Base-by-base conservation (phyloP, 2,113 vertebrate genomes). In the Salvator merianae region DNA sequence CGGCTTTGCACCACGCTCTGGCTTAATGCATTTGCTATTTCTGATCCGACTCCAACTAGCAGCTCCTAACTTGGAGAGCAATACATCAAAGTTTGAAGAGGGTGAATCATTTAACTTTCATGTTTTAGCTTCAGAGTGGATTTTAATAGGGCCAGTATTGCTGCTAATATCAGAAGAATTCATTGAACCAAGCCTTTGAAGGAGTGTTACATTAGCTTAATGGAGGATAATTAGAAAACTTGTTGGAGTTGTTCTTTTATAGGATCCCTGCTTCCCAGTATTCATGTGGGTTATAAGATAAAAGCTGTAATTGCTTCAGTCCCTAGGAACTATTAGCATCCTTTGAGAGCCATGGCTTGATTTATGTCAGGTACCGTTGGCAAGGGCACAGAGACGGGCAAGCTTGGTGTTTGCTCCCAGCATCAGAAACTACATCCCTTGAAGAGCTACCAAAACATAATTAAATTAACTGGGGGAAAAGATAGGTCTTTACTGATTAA, bases 151-250 rank as follows among this genome's bases (percentile, higher is more conserved):
- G 84, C 87, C 93, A 94, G 95, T 94, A 95, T 92, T 88, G 90
- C 86, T 88, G 91, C 94, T 95, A 94, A 94, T 76, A 75, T 95
- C 93, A 95, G 81, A 70, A 30, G 94, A 93, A 94, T 94, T 95
- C 89, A 91, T 87, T 62, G 91, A 92, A 91, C 91, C 92, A 89
- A 86, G 91, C 89, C 91, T 75, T 88, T 93, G 90, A 95, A 92
- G 94, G 94, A 95, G 94, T 93, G 91, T 95, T 95, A 95, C 94
- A 94, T 96, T 95, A 95, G 88, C 90, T 95, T 96, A 95, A 96
- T 95, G 92, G 94, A 89, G 82, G 83, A 94, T 95, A 96, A 96
- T 96, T 94, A 94, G 92, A 92, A 91, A 77, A 89, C 53, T 22
- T 88, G 81, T 85, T 84, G 88, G 84, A 93, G 85, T 88, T 77